Percentiles rank a stretch among this genome's conserved stretches.
phyloP scores from a whole-genome alignment of 2,113 vertebrate genomes.

The Brachionichthys hirsutus region DNA sequence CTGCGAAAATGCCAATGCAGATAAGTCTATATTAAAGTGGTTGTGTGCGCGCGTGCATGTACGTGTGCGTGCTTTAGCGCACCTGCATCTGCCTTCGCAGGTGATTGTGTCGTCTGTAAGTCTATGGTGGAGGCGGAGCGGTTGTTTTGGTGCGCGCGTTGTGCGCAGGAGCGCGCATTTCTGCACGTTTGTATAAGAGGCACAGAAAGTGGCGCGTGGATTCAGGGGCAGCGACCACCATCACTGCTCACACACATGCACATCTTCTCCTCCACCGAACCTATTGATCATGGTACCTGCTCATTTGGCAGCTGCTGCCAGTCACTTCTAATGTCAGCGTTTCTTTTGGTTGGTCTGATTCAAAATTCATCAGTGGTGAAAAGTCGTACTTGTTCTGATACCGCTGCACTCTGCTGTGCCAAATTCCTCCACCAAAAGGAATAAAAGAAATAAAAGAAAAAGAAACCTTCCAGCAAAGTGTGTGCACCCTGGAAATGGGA shows the following conservation, averaged over 20 bases:
- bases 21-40: constrained; percentile 25
- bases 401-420: constrained; percentile 5
- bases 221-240: too few relatives aligned
- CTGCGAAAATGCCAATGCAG: constrained; percentile 35
- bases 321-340: constrained; percentile 20
- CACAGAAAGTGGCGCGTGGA: too few relatives aligned
- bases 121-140: background rate
- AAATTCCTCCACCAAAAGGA: background rate
- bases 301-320: constrained; percentile 19
- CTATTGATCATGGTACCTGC: background rate
- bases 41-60: background rate
- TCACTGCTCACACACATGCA: constrained; percentile 2
- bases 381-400: constrained; percentile 9
- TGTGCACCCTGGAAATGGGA: constrained; percentile 18
- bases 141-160: too few relatives aligned
- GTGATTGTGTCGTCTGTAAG: constrained; percentile 21
- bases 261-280: constrained; percentile 5
- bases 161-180: too few relatives aligned
- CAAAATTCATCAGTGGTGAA: constrained; percentile 23
- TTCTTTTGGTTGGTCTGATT: constrained; percentile 22
- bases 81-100: constrained; percentile 53
- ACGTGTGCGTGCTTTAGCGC: constrained; percentile 23
- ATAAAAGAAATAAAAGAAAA: constrained; percentile 9
- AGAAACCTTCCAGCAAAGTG: too few relatives aligned
- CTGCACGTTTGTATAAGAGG: too few relatives aligned